phyloP scores from a whole-genome alignment of 2,113 vertebrate genomes.

The Synchiropus splendidus region DNA sequence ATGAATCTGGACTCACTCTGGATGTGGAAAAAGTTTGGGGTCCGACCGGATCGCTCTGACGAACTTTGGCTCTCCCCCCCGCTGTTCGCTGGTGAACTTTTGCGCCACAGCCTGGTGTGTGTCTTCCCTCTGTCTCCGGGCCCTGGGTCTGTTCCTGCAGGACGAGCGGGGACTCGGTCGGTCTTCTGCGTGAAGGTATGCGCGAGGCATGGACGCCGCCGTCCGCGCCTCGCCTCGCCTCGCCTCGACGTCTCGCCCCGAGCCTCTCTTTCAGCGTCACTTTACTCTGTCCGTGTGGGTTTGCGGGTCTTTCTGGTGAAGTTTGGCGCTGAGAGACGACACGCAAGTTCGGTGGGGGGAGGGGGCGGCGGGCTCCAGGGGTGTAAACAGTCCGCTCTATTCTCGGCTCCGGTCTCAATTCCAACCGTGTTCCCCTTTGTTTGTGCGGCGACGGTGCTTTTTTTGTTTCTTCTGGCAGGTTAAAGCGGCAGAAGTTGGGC shows the following conservation, averaged over 20 bases:
- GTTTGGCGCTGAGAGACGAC: slow-evolving; percentile 20
- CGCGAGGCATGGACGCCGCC: slow-evolving; percentile 43
- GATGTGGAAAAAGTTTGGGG: slow-evolving; percentile 53
- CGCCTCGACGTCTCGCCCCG: not conserved
- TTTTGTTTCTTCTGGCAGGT: slow-evolving; percentile 19
- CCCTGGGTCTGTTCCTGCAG: slow-evolving; percentile 3
- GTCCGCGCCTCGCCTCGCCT: not conserved
- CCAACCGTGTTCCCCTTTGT: not conserved
- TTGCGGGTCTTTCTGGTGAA: slow-evolving; percentile 8
- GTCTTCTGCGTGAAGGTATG: slow-evolving; percentile 57
- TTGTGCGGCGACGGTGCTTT: not conserved
- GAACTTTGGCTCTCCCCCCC: slow-evolving; percentile 1
- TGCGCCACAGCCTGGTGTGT: not conserved
- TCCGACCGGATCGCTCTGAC: slow-evolving; percentile 23
- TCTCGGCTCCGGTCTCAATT: not conserved
- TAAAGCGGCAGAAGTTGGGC: slow-evolving; percentile 34
- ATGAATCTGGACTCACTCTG: slow-evolving; percentile 52
- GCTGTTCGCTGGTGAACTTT: not conserved
- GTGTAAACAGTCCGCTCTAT: slow-evolving; percentile 53
- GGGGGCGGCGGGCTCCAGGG: slow-evolving; percentile 2
- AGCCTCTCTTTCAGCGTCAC: too few relatives aligned
- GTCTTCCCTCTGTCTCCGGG: not conserved
- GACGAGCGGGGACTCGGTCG: slow-evolving; percentile 27
- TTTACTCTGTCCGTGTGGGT: too few relatives aligned
- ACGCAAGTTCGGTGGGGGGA: slow-evolving; percentile 1